These are phyloP conservation scores for Eriosoma lanigerum DNA, from an alignment of 1,140 invertebrate genomes.

Conservation along the genomic window DNA sequence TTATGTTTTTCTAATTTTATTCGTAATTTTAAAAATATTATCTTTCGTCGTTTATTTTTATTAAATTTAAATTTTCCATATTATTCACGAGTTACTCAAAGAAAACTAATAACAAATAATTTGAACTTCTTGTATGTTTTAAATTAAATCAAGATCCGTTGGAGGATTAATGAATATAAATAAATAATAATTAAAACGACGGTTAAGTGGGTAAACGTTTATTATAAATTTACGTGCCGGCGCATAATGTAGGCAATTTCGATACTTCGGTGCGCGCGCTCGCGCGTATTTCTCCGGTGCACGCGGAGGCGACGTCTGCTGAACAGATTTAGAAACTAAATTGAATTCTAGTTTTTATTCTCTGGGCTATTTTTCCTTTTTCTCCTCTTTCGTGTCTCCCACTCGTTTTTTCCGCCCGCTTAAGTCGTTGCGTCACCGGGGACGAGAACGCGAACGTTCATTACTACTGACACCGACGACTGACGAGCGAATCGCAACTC, in stretches of 20 bases:
- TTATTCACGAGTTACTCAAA: no score
- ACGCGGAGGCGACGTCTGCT: background rate
- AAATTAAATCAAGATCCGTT: no score
- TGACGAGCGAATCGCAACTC: background rate
- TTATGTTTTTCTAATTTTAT: no score
- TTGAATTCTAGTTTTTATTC: conserved; percentile 28
- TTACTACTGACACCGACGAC: conserved; percentile 28
- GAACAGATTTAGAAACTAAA: background rate
- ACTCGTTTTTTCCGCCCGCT: conserved; percentile 9
- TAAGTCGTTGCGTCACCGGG: conserved; percentile 13
- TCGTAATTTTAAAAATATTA: no score
- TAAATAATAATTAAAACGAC: no score
- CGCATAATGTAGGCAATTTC: conserved; percentile 12
- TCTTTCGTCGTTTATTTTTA: no score
- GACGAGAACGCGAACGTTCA: conserved; percentile 18
- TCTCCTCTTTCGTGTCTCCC: background rate
- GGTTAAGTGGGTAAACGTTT: no score
- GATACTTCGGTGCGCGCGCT: background rate
- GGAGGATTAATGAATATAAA: no score
- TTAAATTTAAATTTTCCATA: no score
- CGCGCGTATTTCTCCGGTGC: no score
- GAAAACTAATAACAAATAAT: no score
- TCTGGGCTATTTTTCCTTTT: background rate
- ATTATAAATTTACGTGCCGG: background rate
- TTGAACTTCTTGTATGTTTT: no score